Evolutionary conservation across 2,113 vertebrate genomes (phyloP).

Genomic region (Salvator merianae): DNA sequence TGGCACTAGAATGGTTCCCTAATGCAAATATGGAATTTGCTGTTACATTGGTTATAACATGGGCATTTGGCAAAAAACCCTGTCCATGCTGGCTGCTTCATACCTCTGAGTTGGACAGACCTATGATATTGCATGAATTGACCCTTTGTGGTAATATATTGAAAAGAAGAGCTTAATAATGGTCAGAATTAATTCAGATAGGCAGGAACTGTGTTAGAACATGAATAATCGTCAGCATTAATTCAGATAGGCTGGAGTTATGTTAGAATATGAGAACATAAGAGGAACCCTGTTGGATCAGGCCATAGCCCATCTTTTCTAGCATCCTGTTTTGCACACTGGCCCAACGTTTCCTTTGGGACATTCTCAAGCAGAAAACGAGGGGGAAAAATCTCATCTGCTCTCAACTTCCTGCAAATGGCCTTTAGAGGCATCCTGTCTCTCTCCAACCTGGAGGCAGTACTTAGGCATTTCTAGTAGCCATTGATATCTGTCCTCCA

Average conservation of each 20-base stretch:
- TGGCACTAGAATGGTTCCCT: not conserved
- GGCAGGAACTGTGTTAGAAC: not conserved
- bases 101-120: not conserved
- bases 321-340: too few relatives aligned
- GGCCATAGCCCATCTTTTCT: too few relatives aligned
- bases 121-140: not conserved
- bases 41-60: not conserved
- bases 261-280: not conserved
- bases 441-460: too few relatives aligned
- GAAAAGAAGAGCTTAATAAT: not conserved
- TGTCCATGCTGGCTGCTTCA: not conserved
- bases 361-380: too few relatives aligned
- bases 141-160: not conserved
- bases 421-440: too few relatives aligned
- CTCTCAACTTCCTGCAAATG: too few relatives aligned
- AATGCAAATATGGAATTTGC: not conserved
- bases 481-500: too few relatives aligned
- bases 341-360: too few relatives aligned
- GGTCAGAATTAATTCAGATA: not conserved
- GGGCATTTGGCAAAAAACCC: constrained; percentile 14
- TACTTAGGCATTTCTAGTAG: too few relatives aligned
- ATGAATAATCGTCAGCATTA: not conserved
- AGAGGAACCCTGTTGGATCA: too few relatives aligned
- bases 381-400: too few relatives aligned
- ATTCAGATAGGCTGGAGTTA: not conserved